Base-by-base conservation (phyloP, 2,113 vertebrate species). In the Jacana jacana region DNA sequence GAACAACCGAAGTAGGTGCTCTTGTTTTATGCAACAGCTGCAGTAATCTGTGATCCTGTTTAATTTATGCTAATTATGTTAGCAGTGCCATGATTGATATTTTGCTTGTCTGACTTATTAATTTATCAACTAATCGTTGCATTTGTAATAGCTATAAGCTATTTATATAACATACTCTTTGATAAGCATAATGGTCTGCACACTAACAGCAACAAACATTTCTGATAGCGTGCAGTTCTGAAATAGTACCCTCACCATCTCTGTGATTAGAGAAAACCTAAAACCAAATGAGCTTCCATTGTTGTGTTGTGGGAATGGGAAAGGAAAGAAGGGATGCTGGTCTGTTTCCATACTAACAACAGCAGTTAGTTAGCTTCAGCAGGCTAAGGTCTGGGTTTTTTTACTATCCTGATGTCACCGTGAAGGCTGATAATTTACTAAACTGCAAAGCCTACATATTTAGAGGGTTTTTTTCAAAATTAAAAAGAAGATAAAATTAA, bases 121-220 rank as follows among this genome's bases (percentile, higher is more conserved):
- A 90, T 96, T 95, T 91, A 92, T 90, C 70, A 90, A 60, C 69
- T 96, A 90, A 95, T 91, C 94, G 78, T 94, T 96, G 78, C 68
- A 88, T 96, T 97, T 93, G 80, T 89, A 95, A 93, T 88, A 68
- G 72, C 79, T 87, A 44, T 80, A 81, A 95, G 73, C 66, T 96
- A 63, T 95, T 97, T 94, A 75, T 94, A 75, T 95, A 88, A 60
- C 65, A 9, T 79, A 68, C 19, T 39, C 54, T 89, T 94, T 94
- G 75, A 60, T 87, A 86, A 84, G 25, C 39, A 40, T 86, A 83
- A 91, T 57, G 79, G 82, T 69, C 46, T 91, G 46, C 37, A 78
- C 60, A 58, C 24, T 95, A 75, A 92, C 61, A 88, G 71, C 57
- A 92, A 17, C 51, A 94, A 93, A 90, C 72, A 52, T 40, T 79